Evolutionary conservation across 2,888 invertebrate genomes (phyloP), one percentile per base, ranked within the genome.

Genomic region (Nematopogon swammerdamellus): DNA sequence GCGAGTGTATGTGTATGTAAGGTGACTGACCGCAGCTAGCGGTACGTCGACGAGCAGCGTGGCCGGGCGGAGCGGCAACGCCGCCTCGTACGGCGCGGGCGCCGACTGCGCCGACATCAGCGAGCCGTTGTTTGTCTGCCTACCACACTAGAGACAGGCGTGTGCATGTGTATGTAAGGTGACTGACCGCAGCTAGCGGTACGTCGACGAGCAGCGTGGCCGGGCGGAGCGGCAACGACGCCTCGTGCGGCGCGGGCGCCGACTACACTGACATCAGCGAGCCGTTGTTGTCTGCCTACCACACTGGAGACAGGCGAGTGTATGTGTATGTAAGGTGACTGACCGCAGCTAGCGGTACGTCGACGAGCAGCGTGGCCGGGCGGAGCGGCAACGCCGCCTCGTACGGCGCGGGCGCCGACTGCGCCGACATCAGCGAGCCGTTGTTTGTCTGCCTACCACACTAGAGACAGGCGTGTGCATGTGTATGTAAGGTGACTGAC

Each of bases 241-340:
- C 25, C 25, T 25, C 25, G 29, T 68, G 72, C 54, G 81, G 72
- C 1, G 82, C 76, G 1, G 87, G 87, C 1, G 87, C 88, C 6
- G 88, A 88, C 58, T 86, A 86, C 55, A 88, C 82, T 14, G 88
- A 87, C 61, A 86, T 75, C 45, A 87, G 63, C 0, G 87, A 87
- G 1, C 86, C 85, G 3, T n/a, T n/a, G n/a, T 1, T n/a, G n/a
- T n/a, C n/a, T n/a, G n/a, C n/a, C n/a, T n/a, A n/a, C n/a, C n/a
- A n/a, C n/a, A n/a, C n/a, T n/a, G n/a, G n/a, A n/a, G n/a, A n/a
- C n/a, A n/a, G n/a, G n/a, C n/a, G 55, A n/a, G n/a, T n/a, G n/a
- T n/a, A n/a, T n/a, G n/a, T n/a, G n/a, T n/a, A 87, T 19, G 51
- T 54, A 47, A 56, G 50, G 53, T 55, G 54, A 50, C 46, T 46